phyloP scores from a whole-genome alignment of 2,113 vertebrate species.

The Strix aluco region DNA sequence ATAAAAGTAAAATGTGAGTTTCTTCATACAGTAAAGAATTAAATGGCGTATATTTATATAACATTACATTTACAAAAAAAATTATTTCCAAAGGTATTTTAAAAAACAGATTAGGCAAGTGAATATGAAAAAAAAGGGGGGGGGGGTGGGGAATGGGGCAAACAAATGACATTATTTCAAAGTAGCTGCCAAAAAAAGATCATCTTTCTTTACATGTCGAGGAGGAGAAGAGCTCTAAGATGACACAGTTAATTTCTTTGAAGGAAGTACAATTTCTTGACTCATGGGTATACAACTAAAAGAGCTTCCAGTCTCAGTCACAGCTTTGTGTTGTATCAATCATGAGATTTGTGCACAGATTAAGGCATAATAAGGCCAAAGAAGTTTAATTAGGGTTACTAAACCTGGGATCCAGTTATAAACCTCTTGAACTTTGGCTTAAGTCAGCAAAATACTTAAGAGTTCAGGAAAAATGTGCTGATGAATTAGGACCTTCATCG shows the following conservation, averaged over 20 bases:
- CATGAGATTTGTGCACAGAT: background rate
- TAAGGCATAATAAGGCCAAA: background rate
- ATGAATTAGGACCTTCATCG: background rate
- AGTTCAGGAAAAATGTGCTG: background rate
- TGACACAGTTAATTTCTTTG: background rate
- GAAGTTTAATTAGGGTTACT: constrained; percentile 29
- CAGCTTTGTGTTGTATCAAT: background rate
- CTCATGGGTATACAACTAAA: background rate
- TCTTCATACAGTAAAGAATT: background rate
- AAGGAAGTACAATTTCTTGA: background rate
- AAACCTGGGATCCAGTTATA: constrained; percentile 2
- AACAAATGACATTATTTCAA: background rate
- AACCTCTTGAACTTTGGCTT: background rate
- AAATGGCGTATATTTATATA: background rate
- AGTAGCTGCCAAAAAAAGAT: background rate
- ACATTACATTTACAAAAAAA: background rate
- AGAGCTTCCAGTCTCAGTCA: background rate
- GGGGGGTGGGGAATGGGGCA: fast-evolving
- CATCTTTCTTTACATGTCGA: background rate
- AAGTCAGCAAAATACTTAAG: background rate
- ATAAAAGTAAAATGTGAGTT: background rate
- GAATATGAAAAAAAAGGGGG: background rate
- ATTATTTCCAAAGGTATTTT: background rate
- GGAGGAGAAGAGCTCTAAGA: background rate
- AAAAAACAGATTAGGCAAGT: background rate